These are phyloP conservation scores for Schizopygopsis malacanthus DNA, from an alignment of 2,797 vertebrate species.

Conservation along the genomic window DNA sequence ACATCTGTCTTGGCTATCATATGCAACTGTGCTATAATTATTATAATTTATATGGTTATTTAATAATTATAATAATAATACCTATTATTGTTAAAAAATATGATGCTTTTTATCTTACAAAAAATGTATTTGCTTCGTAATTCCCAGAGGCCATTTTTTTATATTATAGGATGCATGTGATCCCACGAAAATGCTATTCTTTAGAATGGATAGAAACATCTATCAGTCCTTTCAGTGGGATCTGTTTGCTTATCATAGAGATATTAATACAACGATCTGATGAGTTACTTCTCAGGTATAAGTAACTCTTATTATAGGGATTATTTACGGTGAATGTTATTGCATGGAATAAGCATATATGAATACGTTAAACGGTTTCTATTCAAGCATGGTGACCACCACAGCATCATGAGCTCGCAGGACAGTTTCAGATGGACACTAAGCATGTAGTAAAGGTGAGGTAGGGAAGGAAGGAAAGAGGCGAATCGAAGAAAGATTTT, in stretches of 20 bases:
- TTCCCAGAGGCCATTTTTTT: background rate
- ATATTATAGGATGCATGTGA: background rate
- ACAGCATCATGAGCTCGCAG: background rate
- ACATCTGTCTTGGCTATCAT: conserved; percentile 71
- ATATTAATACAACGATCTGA: background rate
- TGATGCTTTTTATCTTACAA: conserved; percentile 60
- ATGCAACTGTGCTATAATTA: conserved; percentile 63
- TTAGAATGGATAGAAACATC: background rate
- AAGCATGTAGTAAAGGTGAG: conserved; percentile 25
- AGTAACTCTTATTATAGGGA: background rate
- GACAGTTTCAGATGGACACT: conserved; percentile 21
- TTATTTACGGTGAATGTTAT: conserved; percentile 21
- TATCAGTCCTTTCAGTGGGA: background rate
- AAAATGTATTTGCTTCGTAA: conserved; percentile 67
- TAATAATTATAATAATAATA: conserved; percentile 50
- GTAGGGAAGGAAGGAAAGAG: background rate
- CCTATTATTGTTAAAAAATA: conserved; percentile 64
- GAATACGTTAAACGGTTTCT: background rate
- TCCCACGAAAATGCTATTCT: background rate
- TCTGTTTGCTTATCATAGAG: background rate
- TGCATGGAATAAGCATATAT: background rate
- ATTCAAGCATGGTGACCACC: background rate
- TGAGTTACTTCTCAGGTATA: background rate
- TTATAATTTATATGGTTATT: conserved; percentile 67
- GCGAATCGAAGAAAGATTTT: conserved; percentile 3